Conservation (phyloP, 2,888 invertebrate species). For the Altica lythri region DNA sequence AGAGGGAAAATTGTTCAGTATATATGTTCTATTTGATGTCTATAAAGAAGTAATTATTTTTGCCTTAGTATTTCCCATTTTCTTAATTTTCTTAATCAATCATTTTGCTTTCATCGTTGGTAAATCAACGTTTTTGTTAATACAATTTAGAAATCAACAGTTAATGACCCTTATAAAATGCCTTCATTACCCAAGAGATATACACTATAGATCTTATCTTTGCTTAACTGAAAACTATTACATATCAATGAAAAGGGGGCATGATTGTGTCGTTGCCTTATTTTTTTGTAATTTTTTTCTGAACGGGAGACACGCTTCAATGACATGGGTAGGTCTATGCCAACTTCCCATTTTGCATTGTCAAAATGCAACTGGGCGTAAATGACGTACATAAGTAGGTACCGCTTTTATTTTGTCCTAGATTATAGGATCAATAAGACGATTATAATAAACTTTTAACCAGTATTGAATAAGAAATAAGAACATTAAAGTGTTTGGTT, state of each 20-base stretch:
- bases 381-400: slow-evolving; percentile 8
- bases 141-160: neutral
- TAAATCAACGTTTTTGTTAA: no score
- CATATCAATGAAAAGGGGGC: slow-evolving; percentile 2
- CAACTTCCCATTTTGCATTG: slow-evolving; percentile 39
- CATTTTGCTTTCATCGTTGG: no score
- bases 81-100: no score
- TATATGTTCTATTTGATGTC: no score
- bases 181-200: neutral
- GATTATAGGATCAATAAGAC: slow-evolving; percentile 10
- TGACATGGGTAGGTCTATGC: slow-evolving; percentile 32
- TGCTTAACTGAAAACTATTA: neutral
- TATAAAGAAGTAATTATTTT: no score
- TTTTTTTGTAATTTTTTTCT: slow-evolving; percentile 25
- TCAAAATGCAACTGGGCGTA: slow-evolving; percentile 38
- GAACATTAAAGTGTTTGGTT: no score
- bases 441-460: no score
- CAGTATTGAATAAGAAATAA: neutral
- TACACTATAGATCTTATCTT: slow-evolving; percentile 7
- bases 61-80: no score
- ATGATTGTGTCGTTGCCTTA: slow-evolving; percentile 1
- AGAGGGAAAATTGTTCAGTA: no score
- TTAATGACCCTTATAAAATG: neutral
- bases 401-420: slow-evolving; percentile 6
- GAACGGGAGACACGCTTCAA: slow-evolving; percentile 35